Percentiles rank a stretch among this genome's conserved stretches.
Evolutionary conservation across 2,113 vertebrate species (phyloP).

Genomic region (Salvator merianae): DNA sequence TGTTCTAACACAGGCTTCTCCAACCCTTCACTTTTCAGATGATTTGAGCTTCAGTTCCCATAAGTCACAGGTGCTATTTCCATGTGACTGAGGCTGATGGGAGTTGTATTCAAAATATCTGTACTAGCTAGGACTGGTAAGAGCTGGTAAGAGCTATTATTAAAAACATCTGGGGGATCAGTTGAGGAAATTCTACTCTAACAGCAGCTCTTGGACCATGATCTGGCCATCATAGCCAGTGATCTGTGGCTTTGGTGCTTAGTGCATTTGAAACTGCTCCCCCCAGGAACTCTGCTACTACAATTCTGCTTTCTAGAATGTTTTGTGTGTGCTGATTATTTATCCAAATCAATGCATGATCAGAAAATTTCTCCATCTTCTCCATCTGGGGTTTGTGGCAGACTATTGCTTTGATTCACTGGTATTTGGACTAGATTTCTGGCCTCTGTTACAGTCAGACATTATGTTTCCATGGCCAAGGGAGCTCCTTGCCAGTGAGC

Average conservation of each 20-base stretch:
- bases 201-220: neutral
- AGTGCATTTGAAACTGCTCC: neutral
- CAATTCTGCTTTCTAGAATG: neutral
- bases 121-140: too few species aligned
- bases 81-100: too few species aligned
- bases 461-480: too few species aligned
- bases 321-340: neutral
- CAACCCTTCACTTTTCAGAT: too few species aligned
- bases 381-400: neutral
- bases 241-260: neutral
- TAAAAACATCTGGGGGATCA: too few species aligned
- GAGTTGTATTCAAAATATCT: too few species aligned
- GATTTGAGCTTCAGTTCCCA: too few species aligned
- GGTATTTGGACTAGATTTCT: neutral
- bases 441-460: neutral
- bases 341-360: neutral
- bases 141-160: too few species aligned
- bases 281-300: neutral
- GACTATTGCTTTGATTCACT: neutral
- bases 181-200: too few species aligned
- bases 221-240: neutral
- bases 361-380: neutral
- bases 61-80: too few species aligned
- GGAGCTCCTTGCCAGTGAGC: neutral
- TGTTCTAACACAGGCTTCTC: too few species aligned